Evolutionary conservation across 2,888 invertebrate species (phyloP), one percentile per base, ranked within the genome.

Genomic region (Amiota mariae): DNA sequence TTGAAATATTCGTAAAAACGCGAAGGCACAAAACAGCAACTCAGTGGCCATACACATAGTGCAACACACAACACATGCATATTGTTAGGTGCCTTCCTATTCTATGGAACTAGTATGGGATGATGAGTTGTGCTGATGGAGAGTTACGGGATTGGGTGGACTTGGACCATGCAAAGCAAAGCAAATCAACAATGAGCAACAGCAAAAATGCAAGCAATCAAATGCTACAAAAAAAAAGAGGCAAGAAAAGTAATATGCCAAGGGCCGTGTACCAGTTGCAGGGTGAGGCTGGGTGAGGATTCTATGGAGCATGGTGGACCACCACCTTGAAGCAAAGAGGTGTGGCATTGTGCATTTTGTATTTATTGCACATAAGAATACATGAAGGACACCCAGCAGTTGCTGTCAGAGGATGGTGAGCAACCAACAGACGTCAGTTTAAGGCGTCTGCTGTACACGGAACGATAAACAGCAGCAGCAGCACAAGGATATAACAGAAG

Each of bases 71-170:
- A 57, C 70, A 59, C 46, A 85, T 84, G 83, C 83, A 84, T 84
- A 84, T 84, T 84, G 83, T 85, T 85, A 83, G 83, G 46, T 46
- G 12, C 18, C 3, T 71, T 73, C 72, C 75, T 72, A 72, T 74
- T 76, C 82, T 13, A 18, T n/a, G 20, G 24, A 36, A 8, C n/a
- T 54, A 3, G 1, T 24, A 4, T 18, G 59, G 11, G 59, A 1
- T 18, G 59, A 20, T 1, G 20, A 20, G 15, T 59, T 36, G 36
- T 36, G 36, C 24, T 4, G 36, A 36, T 36, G 8, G 24, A 24
- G 24, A 24, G 36, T 48, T 78, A 77, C 80, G 78, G 83, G 81
- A 85, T 85, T 83, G 85, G 83, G 82, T 81, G 83, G 83, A 79
- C 46, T 46, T 61, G 74, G 63, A 20, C 63, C 59, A 67, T n/a